These are phyloP conservation scores for Elachura formosa DNA, from an alignment of 2,113 vertebrate species.

Conservation along the genomic window DNA sequence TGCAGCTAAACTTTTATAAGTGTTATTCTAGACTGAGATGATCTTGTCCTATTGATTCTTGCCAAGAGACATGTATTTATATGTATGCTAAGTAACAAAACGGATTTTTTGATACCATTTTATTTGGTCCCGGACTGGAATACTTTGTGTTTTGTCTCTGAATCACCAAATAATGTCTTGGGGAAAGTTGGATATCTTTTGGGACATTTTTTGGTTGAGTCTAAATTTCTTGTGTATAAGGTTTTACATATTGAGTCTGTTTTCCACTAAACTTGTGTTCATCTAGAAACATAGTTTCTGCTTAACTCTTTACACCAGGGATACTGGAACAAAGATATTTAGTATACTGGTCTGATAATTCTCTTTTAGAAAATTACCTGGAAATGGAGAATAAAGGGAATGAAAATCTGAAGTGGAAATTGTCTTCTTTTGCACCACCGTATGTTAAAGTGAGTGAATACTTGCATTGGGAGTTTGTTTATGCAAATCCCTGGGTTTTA, in stretches of 20 bases:
- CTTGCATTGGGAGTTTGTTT: not conserved
- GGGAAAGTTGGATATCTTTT: not conserved
- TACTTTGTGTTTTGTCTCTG: not conserved
- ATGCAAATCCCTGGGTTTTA: not conserved
- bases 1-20: not conserved
- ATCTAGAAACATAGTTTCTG: not conserved
- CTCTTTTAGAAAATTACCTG: slow-evolving; percentile 74
- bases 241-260: not conserved
- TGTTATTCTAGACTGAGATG: not conserved
- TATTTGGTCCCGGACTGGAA: not conserved
- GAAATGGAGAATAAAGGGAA: slow-evolving; percentile 84
- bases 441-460: slow-evolving; percentile 86
- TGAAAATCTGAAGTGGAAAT: slow-evolving; percentile 83
- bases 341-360: not conserved
- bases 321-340: not conserved
- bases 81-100: not conserved
- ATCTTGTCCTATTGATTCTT: not conserved
- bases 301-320: not conserved
- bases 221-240: not conserved
- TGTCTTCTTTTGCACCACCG: slow-evolving; percentile 89
- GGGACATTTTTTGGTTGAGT: not conserved
- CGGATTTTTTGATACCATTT: not conserved
- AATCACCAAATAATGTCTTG: not conserved
- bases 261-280: not conserved
- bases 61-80: not conserved